Evolutionary conservation across 1,140 invertebrate species (phyloP).

Genomic region (Lethrus apterus): DNA sequence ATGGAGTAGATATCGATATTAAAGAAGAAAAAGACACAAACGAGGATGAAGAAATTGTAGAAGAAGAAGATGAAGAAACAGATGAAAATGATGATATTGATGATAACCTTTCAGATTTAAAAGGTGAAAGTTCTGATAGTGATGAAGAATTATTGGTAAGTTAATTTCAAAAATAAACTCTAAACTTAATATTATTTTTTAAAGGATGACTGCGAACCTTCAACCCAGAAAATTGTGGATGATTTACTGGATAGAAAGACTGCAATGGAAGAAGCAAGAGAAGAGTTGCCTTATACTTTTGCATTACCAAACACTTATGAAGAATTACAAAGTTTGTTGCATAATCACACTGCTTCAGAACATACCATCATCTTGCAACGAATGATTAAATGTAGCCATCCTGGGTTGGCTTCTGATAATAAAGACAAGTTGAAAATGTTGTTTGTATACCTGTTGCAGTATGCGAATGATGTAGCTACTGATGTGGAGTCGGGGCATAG

Average conservation of each 20-base stretch:
- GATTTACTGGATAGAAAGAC: constrained; percentile 43
- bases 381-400: constrained; percentile 80
- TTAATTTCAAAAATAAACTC: constrained; percentile 13
- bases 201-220: no score
- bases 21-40: constrained; percentile 22
- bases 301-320: constrained; percentile 59
- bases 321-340: constrained; percentile 57
- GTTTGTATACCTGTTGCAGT: constrained; percentile 67
- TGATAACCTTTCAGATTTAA: constrained; percentile 38
- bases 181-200: no score
- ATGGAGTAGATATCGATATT: constrained; percentile 28
- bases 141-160: constrained; percentile 22
- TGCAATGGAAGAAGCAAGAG: constrained; percentile 52
- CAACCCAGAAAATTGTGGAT: constrained; percentile 5
- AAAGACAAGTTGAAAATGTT: constrained; percentile 66
- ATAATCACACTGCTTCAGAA: constrained; percentile 51
- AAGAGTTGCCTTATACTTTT: constrained; percentile 66
- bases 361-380: constrained; percentile 68
- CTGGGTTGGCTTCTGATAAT: constrained; percentile 65
- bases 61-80: constrained; percentile 31
- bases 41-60: constrained; percentile 25
- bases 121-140: constrained; percentile 28
- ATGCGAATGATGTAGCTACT: constrained; percentile 57
- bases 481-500: constrained; percentile 40
- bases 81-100: constrained; percentile 33